Percentiles rank a stretch among this genome's conserved stretches.
These are phyloP conservation scores for Xenopus laevis DNA, from an alignment of 2,113 vertebrate genomes.

Conservation along the genomic window DNA sequence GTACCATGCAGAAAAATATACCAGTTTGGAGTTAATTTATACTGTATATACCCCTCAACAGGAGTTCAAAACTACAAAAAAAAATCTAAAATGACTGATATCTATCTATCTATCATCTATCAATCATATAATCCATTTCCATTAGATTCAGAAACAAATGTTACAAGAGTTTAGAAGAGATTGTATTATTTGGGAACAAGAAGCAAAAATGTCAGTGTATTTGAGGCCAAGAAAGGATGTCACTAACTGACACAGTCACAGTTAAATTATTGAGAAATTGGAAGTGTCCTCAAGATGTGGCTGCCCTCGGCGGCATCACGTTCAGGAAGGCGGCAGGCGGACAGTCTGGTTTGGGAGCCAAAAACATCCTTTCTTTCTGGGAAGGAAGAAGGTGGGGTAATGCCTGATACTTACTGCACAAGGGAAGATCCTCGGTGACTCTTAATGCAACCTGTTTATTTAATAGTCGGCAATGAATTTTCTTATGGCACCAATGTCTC, in stretches of 20 bases:
- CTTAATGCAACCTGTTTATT: constrained; percentile 11
- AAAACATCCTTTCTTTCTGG: constrained; percentile 50
- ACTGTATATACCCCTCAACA: no score
- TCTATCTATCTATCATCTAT: no score
- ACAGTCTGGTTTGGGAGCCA: constrained; percentile 45
- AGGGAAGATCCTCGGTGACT: constrained; percentile 2
- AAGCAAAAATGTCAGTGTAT: no score
- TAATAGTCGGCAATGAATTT: background rate
- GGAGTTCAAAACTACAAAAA: no score
- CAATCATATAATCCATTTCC: no score
- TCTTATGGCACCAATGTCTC: constrained; percentile 3
- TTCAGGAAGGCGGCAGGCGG: constrained; percentile 56
- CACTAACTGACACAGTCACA: constrained; percentile 8
- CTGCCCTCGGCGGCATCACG: constrained; percentile 10
- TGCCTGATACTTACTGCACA: constrained; percentile 1
- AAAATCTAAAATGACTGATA: no score
- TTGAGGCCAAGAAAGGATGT: background rate
- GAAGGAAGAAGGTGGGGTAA: constrained; percentile 31
- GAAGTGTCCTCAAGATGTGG: constrained; percentile 47
- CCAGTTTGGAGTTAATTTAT: no score
- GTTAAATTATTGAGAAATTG: constrained; percentile 43
- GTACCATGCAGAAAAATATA: no score
- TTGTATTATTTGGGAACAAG: no score
- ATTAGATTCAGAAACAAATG: no score
- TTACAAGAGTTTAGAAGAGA: no score